Conservation (phyloP, 2,888 invertebrate species). For the Cheilosia impressa region DNA sequence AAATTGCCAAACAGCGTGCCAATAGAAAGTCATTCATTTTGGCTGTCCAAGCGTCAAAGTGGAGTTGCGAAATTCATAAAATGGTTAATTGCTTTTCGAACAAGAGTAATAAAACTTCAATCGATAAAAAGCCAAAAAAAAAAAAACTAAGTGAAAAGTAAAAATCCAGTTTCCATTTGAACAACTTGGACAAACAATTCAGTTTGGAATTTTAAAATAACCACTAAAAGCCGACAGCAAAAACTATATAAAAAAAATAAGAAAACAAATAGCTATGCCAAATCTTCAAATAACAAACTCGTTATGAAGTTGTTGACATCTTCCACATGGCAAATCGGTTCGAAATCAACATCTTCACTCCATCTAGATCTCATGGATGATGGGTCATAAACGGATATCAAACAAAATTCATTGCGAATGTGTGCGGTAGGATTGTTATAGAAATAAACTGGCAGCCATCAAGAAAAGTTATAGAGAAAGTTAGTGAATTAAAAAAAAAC, state of each 20-base stretch:
- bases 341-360: conserved; percentile 7
- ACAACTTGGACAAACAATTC: neutral
- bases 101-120: conserved; percentile 18
- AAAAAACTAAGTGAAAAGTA: conserved; percentile 11
- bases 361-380: neutral
- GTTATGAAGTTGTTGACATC: neutral
- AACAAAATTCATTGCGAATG: neutral
- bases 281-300: conserved; percentile 14
- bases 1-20: neutral
- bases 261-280: conserved; percentile 3
- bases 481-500: no score
- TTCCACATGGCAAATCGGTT: conserved; percentile 7
- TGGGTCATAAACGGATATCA: neutral
- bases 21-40: conserved; percentile 2
- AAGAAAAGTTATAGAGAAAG: no score
- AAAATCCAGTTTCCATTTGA: conserved; percentile 22
- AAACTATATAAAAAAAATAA: neutral
- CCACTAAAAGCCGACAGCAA: neutral
- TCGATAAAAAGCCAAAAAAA: neutral
- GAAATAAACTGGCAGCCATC: no score
- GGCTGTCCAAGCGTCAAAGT: conserved; percentile 18
- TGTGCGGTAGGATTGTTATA: no score
- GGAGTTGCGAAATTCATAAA: conserved; percentile 31
- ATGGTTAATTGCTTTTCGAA: conserved; percentile 27
- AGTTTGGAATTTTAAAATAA: neutral